Evolutionary conservation across 23 tunicate species (phyloP).

Genomic region (Corella eumyota): DNA sequence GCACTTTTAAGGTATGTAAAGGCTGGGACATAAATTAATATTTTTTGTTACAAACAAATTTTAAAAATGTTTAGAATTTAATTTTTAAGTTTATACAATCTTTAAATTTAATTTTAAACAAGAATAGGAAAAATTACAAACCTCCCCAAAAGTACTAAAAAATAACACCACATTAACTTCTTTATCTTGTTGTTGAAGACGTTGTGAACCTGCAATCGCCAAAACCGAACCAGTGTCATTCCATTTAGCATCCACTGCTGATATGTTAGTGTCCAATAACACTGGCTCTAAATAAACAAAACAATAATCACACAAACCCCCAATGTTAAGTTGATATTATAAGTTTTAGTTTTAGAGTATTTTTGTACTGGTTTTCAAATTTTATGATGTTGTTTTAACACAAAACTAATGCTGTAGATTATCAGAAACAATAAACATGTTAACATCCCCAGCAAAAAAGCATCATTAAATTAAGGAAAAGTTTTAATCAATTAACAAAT

Average conservation of each 20-base stretch:
- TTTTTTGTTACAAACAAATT: background rate
- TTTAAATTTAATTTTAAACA: background rate
- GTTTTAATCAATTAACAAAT: too few species aligned
- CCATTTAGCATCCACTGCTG: slow-evolving; percentile 64
- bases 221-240: slow-evolving; percentile 83
- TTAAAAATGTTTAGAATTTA: background rate
- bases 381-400: too few species aligned
- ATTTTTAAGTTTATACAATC: background rate
- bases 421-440: too few species aligned
- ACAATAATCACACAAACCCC: too few species aligned
- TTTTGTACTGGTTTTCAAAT: too few species aligned
- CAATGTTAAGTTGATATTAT: too few species aligned
- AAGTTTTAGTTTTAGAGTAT: too few species aligned
- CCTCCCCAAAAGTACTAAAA: slow-evolving; percentile 84
- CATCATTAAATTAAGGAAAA: too few species aligned
- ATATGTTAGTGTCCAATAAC: slow-evolving; percentile 71
- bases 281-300: slow-evolving; percentile 38
- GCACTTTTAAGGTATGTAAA: slow-evolving; percentile 55
- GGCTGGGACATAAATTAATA: slow-evolving; percentile 4
- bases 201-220: slow-evolving; percentile 84
- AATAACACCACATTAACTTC: slow-evolving; percentile 78
- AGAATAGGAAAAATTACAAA: slow-evolving; percentile 4
- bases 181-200: slow-evolving; percentile 46
- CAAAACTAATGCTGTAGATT: too few species aligned
- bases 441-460: too few species aligned